Conservation (phyloP, 1,140 invertebrate species). For the Protaetia brevitarsis region DNA sequence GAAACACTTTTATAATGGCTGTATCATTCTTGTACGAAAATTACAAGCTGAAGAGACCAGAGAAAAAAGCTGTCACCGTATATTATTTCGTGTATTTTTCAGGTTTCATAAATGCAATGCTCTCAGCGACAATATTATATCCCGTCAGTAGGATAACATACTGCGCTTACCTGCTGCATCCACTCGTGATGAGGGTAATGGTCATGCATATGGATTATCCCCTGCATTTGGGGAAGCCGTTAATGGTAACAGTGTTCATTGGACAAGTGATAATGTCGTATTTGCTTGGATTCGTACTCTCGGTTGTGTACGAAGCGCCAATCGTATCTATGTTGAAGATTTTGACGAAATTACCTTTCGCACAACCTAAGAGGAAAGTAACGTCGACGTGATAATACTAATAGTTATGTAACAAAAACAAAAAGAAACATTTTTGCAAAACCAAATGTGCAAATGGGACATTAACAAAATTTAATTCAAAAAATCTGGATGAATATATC, state of each 20-base stretch:
- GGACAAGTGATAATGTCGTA: conserved; percentile 75
- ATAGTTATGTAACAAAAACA: no score
- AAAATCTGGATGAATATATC: no score
- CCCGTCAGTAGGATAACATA: conserved; percentile 82
- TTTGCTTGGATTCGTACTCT: conserved; percentile 71
- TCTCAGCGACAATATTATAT: conserved; percentile 74
- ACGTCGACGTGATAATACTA: conserved; percentile 3
- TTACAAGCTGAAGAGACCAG: no score
- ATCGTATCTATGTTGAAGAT: conserved; percentile 83
- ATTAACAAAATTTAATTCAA: no score
- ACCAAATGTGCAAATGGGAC: no score
- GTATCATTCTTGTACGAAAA: no score
- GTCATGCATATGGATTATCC: conserved; percentile 75
- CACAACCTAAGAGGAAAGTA: background rate
- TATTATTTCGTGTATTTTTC: no score
- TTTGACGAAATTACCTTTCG: conserved; percentile 50
- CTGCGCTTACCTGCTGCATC: conserved; percentile 79
- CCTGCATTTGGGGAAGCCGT: conserved; percentile 71
- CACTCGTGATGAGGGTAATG: conserved; percentile 71
- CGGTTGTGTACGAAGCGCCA: conserved; percentile 77
- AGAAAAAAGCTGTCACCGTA: no score
- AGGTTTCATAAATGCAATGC: conserved; percentile 68
- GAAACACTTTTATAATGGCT: no score
- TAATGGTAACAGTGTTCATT: conserved; percentile 73
- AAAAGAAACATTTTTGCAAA: no score